Conservation (phyloP, 2,797 vertebrate genomes). For the Enteromius trimaculatus region DNA sequence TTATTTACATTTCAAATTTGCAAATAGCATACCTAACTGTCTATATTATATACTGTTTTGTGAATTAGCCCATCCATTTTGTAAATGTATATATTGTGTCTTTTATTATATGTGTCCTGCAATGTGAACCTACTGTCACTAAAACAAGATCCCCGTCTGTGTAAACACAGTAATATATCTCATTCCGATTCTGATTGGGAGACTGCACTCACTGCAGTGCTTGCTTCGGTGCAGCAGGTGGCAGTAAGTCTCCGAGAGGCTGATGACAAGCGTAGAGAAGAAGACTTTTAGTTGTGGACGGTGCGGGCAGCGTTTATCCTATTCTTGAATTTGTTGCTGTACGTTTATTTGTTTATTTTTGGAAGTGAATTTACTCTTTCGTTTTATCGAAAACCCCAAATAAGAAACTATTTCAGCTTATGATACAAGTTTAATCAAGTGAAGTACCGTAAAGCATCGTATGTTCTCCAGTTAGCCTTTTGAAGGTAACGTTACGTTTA, state of each 20-base stretch:
- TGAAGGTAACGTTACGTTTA: background rate
- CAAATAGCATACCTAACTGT: too few species aligned
- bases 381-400: background rate
- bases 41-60: too few species aligned
- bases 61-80: too few species aligned
- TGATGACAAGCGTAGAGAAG: background rate
- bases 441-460: background rate
- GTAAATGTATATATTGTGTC: too few species aligned
- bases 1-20: too few species aligned
- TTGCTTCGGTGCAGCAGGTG: slow-evolving; percentile 13
- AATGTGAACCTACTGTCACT: too few species aligned
- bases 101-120: too few species aligned
- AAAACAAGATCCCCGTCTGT: too few species aligned
- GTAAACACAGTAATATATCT: too few species aligned
- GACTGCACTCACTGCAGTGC: background rate
- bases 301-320: background rate
- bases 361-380: background rate
- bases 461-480: background rate
- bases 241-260: background rate
- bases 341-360: background rate
- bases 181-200: too few species aligned
- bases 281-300: background rate
- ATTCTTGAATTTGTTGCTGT: background rate
- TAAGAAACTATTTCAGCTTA: background rate
- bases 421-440: background rate